Percentiles rank a stretch among this genome's conserved stretches.
Conservation (phyloP, 2,113 vertebrate species). For the Syrrhaptes paradoxus region DNA sequence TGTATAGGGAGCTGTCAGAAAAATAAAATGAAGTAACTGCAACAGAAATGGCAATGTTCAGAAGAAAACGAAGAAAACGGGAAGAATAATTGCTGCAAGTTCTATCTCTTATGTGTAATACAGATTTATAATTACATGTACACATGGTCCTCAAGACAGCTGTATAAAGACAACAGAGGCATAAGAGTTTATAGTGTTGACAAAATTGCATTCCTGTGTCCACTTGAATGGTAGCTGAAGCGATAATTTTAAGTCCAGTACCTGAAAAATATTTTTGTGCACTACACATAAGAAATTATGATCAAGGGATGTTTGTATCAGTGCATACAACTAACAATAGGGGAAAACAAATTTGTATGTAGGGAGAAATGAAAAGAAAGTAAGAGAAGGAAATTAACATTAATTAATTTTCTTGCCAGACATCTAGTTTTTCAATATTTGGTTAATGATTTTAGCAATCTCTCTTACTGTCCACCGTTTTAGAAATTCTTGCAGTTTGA, state of each 20-base stretch:
- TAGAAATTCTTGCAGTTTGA: neutral
- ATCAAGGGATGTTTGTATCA: neutral
- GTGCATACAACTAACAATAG: neutral
- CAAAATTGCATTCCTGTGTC: neutral
- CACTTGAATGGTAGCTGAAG: constrained; percentile 42
- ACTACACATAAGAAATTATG: neutral
- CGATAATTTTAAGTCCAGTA: constrained; percentile 31
- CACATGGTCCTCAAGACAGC: neutral
- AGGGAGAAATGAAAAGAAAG: neutral
- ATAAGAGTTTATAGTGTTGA: neutral
- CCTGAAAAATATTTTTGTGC: neutral
- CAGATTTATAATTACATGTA: neutral
- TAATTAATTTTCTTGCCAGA: neutral
- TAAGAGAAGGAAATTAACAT: neutral
- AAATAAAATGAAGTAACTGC: neutral
- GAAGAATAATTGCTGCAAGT: constrained; percentile 13
- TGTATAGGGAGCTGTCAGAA: neutral
- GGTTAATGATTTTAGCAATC: neutral
- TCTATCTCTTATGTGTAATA: neutral
- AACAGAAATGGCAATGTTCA: constrained; percentile 1
- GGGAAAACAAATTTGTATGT: neutral
- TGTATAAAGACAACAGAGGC: neutral
- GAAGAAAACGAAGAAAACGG: neutral
- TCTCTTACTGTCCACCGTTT: neutral
- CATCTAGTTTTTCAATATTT: neutral